These are phyloP conservation scores for Naso thynnoides DNA, from an alignment of 2,797 vertebrate genomes.

Conservation along the genomic window DNA sequence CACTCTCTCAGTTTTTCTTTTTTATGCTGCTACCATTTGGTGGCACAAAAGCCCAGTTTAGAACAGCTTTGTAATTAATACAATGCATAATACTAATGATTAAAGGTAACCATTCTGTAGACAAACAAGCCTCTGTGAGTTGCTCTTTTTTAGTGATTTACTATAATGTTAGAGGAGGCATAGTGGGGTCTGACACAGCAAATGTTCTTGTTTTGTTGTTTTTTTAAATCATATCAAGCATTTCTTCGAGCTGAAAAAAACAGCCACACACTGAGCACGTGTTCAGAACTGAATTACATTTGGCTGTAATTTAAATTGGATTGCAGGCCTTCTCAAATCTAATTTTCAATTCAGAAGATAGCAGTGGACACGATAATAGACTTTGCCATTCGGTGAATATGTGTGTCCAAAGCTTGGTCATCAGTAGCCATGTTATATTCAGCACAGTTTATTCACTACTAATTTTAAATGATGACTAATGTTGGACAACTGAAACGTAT, in stretches of 20 bases:
- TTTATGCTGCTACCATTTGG: background rate
- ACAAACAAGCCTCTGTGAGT: background rate
- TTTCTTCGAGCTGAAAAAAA: constrained; percentile 28
- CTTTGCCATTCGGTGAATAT: constrained; percentile 39
- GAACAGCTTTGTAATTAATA: background rate
- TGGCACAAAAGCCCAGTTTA: background rate
- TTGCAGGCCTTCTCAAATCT: constrained; percentile 29
- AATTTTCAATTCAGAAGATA: constrained; percentile 44
- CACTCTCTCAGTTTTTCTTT: constrained; percentile 2
- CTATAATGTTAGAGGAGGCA: background rate
- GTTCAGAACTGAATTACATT: constrained; percentile 41
- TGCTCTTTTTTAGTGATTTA: constrained; percentile 8
- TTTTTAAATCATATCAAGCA: constrained; percentile 8
- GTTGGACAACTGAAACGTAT: constrained; percentile 1
- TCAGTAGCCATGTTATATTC: constrained; percentile 20
- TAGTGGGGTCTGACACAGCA: background rate
- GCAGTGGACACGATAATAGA: constrained; percentile 49
- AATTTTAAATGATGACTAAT: constrained; percentile 15
- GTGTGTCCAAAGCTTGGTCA: constrained; percentile 25
- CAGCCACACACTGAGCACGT: constrained; percentile 15
- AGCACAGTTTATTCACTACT: constrained; percentile 8
- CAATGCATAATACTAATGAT: background rate
- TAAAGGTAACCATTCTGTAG: background rate
- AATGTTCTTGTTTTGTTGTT: background rate
- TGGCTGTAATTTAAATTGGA: constrained; percentile 50